A percentile compares a stretch with the other conserved stretches of the same genome.
Conservation (phyloP, 2,113 vertebrate species). For the Neogale vison region DNA sequence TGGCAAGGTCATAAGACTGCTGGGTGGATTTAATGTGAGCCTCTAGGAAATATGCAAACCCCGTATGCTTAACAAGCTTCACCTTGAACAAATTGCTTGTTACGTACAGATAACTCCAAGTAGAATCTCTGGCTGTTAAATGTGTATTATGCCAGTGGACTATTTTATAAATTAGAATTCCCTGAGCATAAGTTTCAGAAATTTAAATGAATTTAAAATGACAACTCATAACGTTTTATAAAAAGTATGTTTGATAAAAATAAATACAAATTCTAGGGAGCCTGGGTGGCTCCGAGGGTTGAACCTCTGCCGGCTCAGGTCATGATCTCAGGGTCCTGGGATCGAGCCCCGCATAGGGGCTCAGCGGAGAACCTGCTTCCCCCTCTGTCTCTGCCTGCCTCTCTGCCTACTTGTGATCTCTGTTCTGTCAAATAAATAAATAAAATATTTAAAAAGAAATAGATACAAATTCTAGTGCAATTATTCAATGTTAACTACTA, state of each 20-base stretch:
- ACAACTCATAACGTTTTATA: slow-evolving; percentile 21
- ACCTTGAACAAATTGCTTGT: slow-evolving; percentile 76
- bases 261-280: too few species aligned
- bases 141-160: background rate
- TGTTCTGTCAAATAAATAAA: too few species aligned
- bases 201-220: slow-evolving; percentile 69
- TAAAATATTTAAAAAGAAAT: too few species aligned
- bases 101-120: slow-evolving; percentile 67
- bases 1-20: slow-evolving; percentile 79
- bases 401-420: too few species aligned
- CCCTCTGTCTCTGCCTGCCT: too few species aligned
- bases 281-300: too few species aligned
- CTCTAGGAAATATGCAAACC: slow-evolving; percentile 74
- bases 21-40: slow-evolving; percentile 68
- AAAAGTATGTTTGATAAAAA: slow-evolving; percentile 67
- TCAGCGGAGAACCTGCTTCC: too few species aligned
- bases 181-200: slow-evolving; percentile 45
- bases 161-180: slow-evolving; percentile 40
- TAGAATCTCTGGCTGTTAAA: slow-evolving; percentile 51
- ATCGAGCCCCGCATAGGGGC: too few species aligned
- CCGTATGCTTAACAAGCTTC: slow-evolving; percentile 61
- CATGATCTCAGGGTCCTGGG: too few species aligned
- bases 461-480: background rate
- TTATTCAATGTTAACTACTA: slow-evolving; percentile 61
- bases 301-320: too few species aligned